Percentiles rank a stretch among this genome's conserved stretches.
phyloP scores from a whole-genome alignment of 2,888 invertebrate species.

The Creontiades dilutus region DNA sequence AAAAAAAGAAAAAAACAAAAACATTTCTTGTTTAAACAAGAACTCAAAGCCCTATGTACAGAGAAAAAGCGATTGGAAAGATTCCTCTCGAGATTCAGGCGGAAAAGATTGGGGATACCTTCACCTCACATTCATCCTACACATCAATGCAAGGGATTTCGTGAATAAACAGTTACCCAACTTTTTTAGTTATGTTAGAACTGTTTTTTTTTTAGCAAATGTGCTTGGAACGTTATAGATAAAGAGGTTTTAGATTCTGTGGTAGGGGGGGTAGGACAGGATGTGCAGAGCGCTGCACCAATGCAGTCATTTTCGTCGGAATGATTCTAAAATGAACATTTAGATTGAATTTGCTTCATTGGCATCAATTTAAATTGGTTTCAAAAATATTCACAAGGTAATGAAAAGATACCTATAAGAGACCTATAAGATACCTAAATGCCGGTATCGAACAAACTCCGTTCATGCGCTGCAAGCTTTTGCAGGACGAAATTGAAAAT shows the following conservation, averaged over 20 bases:
- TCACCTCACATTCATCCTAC: constrained; percentile 12
- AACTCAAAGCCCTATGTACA: neutral
- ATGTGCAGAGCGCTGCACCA: constrained; percentile 1
- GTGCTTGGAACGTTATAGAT: constrained; percentile 1
- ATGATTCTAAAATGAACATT: too few relatives aligned
- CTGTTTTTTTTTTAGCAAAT: neutral
- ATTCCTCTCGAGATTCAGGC: neutral
- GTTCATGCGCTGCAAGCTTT: too few relatives aligned
- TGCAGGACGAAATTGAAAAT: too few relatives aligned
- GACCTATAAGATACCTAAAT: too few relatives aligned
- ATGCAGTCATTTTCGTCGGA: neutral
- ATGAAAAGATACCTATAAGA: too few relatives aligned
- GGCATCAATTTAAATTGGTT: too few relatives aligned
- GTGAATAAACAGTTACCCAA: neutral
- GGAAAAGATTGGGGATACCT: neutral
- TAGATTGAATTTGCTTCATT: too few relatives aligned
- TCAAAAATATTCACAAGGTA: too few relatives aligned
- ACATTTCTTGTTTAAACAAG: constrained; percentile 17
- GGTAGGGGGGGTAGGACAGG: neutral
- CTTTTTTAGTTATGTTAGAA: neutral
- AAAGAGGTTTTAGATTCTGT: neutral
- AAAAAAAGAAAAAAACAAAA: neutral
- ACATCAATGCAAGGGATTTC: constrained; percentile 14
- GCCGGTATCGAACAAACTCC: too few relatives aligned
- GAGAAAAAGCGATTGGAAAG: neutral